Conservation (phyloP, 2,888 invertebrate species). For the Exocentrus adspersus region DNA sequence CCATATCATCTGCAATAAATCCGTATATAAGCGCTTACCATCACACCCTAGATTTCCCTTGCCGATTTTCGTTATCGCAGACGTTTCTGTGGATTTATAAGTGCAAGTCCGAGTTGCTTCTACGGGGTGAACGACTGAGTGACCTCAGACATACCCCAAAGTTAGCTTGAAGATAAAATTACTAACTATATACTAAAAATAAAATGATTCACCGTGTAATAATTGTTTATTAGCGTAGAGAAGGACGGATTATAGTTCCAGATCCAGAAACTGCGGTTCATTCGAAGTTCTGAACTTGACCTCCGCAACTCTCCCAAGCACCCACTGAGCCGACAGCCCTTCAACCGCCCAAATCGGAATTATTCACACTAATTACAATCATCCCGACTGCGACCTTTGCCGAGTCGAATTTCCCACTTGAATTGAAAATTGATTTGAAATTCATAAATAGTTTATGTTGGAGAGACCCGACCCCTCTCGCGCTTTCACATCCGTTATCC, state of each 20-base stretch:
- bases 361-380: background rate
- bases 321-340: background rate
- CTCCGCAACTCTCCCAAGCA: background rate
- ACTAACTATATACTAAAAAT: no score
- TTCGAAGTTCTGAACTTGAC: background rate
- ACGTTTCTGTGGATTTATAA: conserved; percentile 1
- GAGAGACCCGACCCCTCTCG: conserved; percentile 5
- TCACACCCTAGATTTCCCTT: conserved; percentile 13
- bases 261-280: background rate
- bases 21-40: conserved; percentile 10
- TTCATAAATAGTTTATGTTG: conserved; percentile 27
- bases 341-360: background rate
- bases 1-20: conserved; percentile 14
- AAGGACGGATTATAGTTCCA: no score
- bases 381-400: background rate
- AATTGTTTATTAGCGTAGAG: no score
- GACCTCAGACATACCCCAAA: no score
- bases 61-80: conserved; percentile 12
- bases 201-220: no score
- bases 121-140: background rate
- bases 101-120: background rate
- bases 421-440: conserved; percentile 24
- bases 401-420: conserved; percentile 10
- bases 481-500: conserved; percentile 26
- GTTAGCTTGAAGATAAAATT: no score